Evolutionary conservation across 1,140 invertebrate species (phyloP).

Genomic region (Bombus fervidus): DNA sequence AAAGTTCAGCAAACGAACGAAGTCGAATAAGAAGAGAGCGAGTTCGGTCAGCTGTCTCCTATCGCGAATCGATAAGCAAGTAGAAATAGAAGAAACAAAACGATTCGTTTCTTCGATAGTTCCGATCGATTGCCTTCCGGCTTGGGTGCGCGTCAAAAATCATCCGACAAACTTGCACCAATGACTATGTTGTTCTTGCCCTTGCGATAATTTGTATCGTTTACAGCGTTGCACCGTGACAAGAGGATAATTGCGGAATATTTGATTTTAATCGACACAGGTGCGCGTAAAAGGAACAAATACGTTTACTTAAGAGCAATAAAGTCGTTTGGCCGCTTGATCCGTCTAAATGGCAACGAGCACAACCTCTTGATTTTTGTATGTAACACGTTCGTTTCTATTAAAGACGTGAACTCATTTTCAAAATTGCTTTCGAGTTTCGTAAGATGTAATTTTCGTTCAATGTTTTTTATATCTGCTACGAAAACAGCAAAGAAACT

Average conservation of each 20-base stretch:
- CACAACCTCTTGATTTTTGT: not conserved
- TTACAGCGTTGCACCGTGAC: not conserved
- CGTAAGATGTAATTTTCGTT: no score
- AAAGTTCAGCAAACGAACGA: not conserved
- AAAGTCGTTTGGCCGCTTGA: no score
- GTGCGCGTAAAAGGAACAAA: not conserved
- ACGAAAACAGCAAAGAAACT: no score
- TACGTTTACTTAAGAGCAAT: not conserved
- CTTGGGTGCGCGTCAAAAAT: not conserved
- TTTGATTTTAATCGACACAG: constrained; percentile 15
- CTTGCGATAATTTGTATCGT: not conserved
- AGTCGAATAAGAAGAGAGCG: not conserved
- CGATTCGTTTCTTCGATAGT: constrained; percentile 3
- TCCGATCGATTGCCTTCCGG: not conserved
- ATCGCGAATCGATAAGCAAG: not conserved
- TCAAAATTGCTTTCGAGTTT: no score
- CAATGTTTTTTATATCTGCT: no score
- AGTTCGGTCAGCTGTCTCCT: not conserved
- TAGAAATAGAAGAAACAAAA: no score
- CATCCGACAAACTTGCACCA: no score
- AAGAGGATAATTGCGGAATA: not conserved
- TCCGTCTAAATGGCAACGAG: not conserved
- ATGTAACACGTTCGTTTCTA: not conserved
- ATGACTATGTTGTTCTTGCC: not conserved
- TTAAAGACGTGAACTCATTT: not conserved